Conservation (phyloP, 2,888 invertebrate species). For the Osmoderma eremita region DNA sequence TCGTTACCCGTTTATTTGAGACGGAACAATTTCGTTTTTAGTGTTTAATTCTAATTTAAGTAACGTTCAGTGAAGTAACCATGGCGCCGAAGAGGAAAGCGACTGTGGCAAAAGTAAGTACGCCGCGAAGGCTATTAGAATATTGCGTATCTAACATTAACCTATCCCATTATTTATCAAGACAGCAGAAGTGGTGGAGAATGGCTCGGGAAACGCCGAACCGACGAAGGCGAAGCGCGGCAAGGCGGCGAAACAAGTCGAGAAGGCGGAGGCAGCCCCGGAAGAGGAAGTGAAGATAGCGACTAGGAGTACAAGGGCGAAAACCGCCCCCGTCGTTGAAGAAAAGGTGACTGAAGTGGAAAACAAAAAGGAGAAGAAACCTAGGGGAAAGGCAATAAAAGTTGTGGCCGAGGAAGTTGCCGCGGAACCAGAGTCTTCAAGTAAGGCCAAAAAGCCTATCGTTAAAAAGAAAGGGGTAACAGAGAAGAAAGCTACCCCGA, state of each 20-base stretch:
- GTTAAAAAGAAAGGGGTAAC: constrained; percentile 3
- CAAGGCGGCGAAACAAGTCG: constrained; percentile 24
- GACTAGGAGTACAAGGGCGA: constrained; percentile 42
- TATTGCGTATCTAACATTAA: constrained; percentile 1
- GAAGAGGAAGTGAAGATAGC: constrained; percentile 59
- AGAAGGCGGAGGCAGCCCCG: constrained; percentile 52
- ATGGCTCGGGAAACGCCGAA: constrained; percentile 10
- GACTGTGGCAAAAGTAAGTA: constrained; percentile 41
- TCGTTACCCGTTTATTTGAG: not conserved
- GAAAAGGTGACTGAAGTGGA: constrained; percentile 53
- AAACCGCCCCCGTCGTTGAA: constrained; percentile 7
- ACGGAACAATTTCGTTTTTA: constrained; percentile 5
- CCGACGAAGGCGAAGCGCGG: constrained; percentile 30
- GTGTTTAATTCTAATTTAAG: constrained; percentile 23
- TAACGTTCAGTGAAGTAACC: constrained; percentile 4
- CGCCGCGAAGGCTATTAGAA: not conserved
- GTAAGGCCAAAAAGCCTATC: not conserved
- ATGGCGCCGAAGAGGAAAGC: constrained; percentile 48
- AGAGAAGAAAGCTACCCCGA: not conserved
- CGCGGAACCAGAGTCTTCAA: not conserved
- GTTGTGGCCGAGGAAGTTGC: constrained; percentile 51
- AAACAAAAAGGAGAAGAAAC: constrained; percentile 47
- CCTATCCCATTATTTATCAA: constrained; percentile 8
- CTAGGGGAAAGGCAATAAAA: constrained; percentile 40
- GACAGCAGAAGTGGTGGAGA: constrained; percentile 26